Evolutionary conservation across 2,113 vertebrate genomes (phyloP), one percentile per base, ranked within the genome.

Genomic region (Micronisus gabar): DNA sequence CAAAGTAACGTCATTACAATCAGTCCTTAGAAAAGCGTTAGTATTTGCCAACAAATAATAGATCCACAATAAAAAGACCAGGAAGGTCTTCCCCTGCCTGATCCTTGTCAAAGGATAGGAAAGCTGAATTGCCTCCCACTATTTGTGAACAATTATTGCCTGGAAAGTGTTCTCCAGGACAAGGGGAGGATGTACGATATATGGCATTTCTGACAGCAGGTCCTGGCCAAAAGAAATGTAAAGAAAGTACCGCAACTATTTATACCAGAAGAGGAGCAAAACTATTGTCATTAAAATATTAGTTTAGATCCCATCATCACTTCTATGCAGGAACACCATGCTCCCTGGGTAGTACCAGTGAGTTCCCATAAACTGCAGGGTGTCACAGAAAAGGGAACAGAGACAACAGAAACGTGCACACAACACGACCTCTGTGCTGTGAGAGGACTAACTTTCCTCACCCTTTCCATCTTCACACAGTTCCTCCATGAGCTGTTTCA

Each of bases 401-500:
- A 84, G 55, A 66, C 18, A 66, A 36, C 10, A 58, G n/a, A 62
- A 67, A 7, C 10, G 26, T 41, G 25, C 25, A 41, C 29, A 3
- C 7, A 53, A 32, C 34, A 21, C 0, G 0, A 45, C 32, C 22
- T 34, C 59, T 34, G 0, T 25, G 32, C 50, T 84, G 10, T 36
- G 41, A 34, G 61, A 78, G 55, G 36, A 53, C 8, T 58, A 22
- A 71, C 0, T 1, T 65, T 72, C 27, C 86, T 96, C 56, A 96
- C 94, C 84, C 3, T 58, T n/a, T 70, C 38, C 65, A 26, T 87
- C 34, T 71, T 94, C 94, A 85, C 96, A 97, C 25, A 97, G 76
- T 68, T 97, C 96, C 32, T 87, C 81, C 78, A 59, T 38, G 22
- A 97, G 84, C 87, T 70, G 30, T 50, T 81, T 95, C 90, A 89